phyloP scores from a whole-genome alignment of 2,888 invertebrate genomes.

The Hirtodrosophila alboralis region DNA sequence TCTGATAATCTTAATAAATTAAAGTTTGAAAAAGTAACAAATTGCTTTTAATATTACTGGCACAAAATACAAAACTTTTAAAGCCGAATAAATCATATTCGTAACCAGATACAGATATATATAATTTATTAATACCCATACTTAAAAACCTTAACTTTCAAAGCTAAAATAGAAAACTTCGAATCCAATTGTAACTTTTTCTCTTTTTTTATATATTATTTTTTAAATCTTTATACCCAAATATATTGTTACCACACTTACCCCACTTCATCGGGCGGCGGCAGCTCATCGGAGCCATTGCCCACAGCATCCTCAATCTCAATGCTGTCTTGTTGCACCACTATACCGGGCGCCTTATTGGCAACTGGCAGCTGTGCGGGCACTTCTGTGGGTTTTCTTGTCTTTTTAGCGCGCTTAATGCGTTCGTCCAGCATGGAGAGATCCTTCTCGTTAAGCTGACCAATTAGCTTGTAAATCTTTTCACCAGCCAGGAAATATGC shows the following conservation, averaged over 20 bases:
- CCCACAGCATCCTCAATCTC: conserved; percentile 83
- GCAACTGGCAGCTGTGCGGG: conserved; percentile 83
- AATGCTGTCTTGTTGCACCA: conserved; percentile 82
- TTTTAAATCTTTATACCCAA: background rate
- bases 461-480: conserved; percentile 93
- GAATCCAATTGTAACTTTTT: no score
- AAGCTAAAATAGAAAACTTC: no score
- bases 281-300: conserved; percentile 82
- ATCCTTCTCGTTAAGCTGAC: conserved; percentile 97
- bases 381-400: conserved; percentile 85
- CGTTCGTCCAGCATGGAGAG: conserved; percentile 96
- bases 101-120: no score
- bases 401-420: conserved; percentile 94
- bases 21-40: no score
- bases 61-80: no score
- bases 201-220: no score
- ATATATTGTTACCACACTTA: conserved; percentile 43
- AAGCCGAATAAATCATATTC: no score
- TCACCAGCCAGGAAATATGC: conserved; percentile 97
- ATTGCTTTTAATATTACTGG: no score
- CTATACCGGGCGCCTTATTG: conserved; percentile 42
- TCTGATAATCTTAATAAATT: no score
- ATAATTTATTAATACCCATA: no score
- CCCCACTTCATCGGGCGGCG: conserved; percentile 80
- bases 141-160: no score